Evolutionary conservation across 2,888 invertebrate genomes (phyloP).

Genomic region (Athalia circularis): DNA sequence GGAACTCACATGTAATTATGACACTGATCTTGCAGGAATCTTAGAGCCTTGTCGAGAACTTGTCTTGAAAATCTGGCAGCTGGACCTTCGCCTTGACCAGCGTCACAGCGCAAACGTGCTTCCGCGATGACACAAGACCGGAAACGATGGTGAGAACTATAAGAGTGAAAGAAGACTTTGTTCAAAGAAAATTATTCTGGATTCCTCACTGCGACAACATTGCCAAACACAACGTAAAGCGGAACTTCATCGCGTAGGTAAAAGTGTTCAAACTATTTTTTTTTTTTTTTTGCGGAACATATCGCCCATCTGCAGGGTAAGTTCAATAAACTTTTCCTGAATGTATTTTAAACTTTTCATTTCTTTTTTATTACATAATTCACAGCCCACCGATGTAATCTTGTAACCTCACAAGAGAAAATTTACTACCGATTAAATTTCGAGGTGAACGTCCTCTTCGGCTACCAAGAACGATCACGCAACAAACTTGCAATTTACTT

Average conservation of each 20-base stretch:
- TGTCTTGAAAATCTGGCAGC: slow-evolving; percentile 76
- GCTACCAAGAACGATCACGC: slow-evolving; percentile 32
- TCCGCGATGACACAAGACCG: slow-evolving; percentile 77
- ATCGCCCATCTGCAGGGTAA: neutral
- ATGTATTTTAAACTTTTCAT: slow-evolving; percentile 6
- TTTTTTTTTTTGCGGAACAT: no score
- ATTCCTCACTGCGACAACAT: neutral
- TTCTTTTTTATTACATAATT: neutral
- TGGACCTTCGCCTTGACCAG: slow-evolving; percentile 73
- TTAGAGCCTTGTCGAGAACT: slow-evolving; percentile 78
- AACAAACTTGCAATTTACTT: slow-evolving; percentile 25
- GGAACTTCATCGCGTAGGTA: neutral
- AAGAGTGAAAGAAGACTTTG: slow-evolving; percentile 28
- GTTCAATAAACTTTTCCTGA: neutral
- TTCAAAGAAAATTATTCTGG: neutral
- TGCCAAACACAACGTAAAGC: neutral
- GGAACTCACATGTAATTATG: slow-evolving; percentile 77
- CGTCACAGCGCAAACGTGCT: slow-evolving; percentile 76
- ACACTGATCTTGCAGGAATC: slow-evolving; percentile 79
- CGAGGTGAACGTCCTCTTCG: slow-evolving; percentile 31
- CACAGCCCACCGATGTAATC: no score
- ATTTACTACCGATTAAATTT: slow-evolving; percentile 26
- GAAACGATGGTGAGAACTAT: slow-evolving; percentile 78
- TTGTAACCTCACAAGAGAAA: slow-evolving; percentile 7
- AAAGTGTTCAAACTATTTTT: no score